Evolutionary conservation across 2,888 invertebrate species (phyloP).

Genomic region (Lottia gigantea): DNA sequence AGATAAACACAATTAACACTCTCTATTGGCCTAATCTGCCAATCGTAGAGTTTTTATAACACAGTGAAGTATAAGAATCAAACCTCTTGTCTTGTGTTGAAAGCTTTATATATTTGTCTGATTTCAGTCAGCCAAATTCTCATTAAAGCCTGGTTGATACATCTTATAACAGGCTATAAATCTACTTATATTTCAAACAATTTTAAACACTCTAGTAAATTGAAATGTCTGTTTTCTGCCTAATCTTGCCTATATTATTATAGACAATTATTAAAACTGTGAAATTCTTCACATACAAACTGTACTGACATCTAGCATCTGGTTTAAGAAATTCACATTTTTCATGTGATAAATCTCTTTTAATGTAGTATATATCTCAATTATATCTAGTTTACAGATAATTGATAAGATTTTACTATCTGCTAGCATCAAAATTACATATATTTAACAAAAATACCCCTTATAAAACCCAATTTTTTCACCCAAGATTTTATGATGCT

Average conservation of each 20-base stretch:
- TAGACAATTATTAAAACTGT: conserved; percentile 8
- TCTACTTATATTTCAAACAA: conserved; percentile 4
- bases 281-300: background rate
- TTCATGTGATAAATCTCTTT: too few relatives aligned
- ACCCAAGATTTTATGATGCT: too few relatives aligned
- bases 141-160: background rate
- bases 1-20: conserved; percentile 7
- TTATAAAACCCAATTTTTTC: too few relatives aligned
- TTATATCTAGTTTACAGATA: too few relatives aligned
- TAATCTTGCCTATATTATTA: background rate
- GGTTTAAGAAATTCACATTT: too few relatives aligned
- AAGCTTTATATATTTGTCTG: background rate
- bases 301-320: background rate
- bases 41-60: conserved; percentile 2
- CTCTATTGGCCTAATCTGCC: conserved; percentile 6
- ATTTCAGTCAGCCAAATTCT: background rate
- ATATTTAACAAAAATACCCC: too few relatives aligned
- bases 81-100: conserved; percentile 4
- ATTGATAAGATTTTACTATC: too few relatives aligned
- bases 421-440: too few relatives aligned
- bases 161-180: conserved; percentile 7
- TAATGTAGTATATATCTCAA: too few relatives aligned
- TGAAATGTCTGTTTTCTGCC: conserved; percentile 7
- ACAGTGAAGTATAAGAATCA: background rate
- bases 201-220: conserved; percentile 5